Base-by-base conservation (phyloP, 1,140 invertebrate species). In the Aphidius gifuensis region DNA sequence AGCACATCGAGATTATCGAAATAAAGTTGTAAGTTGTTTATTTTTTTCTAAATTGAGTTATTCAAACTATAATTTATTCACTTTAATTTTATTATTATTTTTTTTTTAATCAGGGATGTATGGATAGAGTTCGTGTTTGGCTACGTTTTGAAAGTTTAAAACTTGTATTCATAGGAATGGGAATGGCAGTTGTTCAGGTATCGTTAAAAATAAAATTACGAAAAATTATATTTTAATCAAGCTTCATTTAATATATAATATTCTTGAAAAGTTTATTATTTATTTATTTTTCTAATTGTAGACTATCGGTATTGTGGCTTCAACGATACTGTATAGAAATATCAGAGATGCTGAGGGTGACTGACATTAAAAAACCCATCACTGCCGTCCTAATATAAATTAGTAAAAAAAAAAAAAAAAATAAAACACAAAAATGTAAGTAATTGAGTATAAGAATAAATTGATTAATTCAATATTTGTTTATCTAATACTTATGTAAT, bases 161-260 rank as follows among this genome's bases (percentile, higher is more conserved):
- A 4, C 54, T 80, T 6, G 72, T 80, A 16, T 66, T 78, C n/a
- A 64, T 76, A 32, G 70, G 68, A 7, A 64, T 75, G 66, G 64
- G 61, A 5, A 72, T 78, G 68, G 76, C 74, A 38, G 69, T 66
- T 23, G 73, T 76, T 58, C 77, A 79, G 71, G 74, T 76, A 66
- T 62, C 47, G 54, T 48, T n/a, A 6, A 6, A 53, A 53, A 53
- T 9, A 39, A 42, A 16, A 50, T 48, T 40, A n/a, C 6, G n/a
- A 16, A 40, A n/a, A 23, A 58, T 39, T 53, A 45, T 16, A 7
- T 51, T 9, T 9, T 40, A 32, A 46, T 47, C 8, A 50, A 6
- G 50, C 6, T 50, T 7, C 1, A 44, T 44, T 6, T 6, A 44
- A 44, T 44, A 44, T 7, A 57, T 44, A 8, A 57, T 42, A n/a